A percentile compares a stretch with the other conserved stretches of the same genome.
phyloP scores from a whole-genome alignment of 2,888 invertebrate species.

The Teinopalpus imperialis region DNA sequence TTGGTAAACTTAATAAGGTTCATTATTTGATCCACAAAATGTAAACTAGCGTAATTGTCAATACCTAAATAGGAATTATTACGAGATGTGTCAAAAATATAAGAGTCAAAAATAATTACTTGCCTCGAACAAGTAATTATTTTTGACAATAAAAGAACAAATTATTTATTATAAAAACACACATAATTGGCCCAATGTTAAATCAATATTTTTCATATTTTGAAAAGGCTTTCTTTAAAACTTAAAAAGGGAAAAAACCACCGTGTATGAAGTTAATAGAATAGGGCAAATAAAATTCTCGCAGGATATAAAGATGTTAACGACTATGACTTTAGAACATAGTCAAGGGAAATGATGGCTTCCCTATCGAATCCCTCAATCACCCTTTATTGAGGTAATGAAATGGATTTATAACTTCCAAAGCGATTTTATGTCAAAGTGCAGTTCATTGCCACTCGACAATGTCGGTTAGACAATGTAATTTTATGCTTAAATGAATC shows the following conservation, averaged over 20 bases:
- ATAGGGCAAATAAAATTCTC: constrained; percentile 25
- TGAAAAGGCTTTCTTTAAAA: too few relatives aligned
- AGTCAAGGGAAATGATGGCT: constrained; percentile 63
- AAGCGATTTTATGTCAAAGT: constrained; percentile 81
- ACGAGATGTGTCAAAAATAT: too few relatives aligned
- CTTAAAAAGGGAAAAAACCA: constrained; percentile 14
- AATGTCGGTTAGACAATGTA: constrained; percentile 78
- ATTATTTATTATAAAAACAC: too few relatives aligned
- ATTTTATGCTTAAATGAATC: constrained; percentile 80
- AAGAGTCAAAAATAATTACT: constrained; percentile 45
- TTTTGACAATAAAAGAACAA: too few relatives aligned
- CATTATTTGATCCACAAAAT: constrained; percentile 77
- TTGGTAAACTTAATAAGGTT: constrained; percentile 70
- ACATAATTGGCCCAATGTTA: too few relatives aligned
- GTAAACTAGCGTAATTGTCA: too few relatives aligned
- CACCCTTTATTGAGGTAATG: constrained; percentile 78
- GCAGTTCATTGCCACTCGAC: constrained; percentile 80
- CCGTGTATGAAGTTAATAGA: constrained; percentile 16
- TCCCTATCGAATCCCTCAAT: constrained; percentile 68
- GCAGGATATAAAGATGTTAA: constrained; percentile 53
- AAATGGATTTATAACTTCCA: constrained; percentile 77
- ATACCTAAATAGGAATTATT: too few relatives aligned
- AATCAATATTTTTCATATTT: too few relatives aligned
- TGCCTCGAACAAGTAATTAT: too few relatives aligned
- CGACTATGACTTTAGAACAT: constrained; percentile 59